A percentile compares a stretch with the other conserved stretches of the same genome.
Conservation (phyloP, 2,797 vertebrate genomes). For the Prunella strophiata region DNA sequence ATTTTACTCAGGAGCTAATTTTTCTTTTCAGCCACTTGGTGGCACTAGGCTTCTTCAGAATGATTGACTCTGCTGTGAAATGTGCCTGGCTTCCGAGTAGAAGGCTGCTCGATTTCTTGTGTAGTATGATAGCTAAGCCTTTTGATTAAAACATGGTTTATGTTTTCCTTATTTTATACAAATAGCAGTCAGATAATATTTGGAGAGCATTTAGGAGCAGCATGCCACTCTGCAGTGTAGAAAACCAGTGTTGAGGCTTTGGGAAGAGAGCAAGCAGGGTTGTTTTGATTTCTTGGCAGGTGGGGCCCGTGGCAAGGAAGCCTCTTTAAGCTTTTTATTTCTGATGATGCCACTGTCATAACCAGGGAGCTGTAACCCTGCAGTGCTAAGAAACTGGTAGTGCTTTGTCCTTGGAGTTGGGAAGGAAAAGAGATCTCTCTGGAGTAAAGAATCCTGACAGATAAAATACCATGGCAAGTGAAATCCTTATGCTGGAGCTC, state of each 20-base stretch:
- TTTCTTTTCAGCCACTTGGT: constrained; percentile 34
- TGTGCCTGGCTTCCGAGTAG: fast-evolving
- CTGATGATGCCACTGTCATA: not conserved
- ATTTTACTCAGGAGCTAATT: not conserved
- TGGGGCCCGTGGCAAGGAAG: not conserved
- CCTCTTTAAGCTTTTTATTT: constrained; percentile 14
- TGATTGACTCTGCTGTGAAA: fast-evolving
- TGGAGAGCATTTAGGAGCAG: constrained; percentile 29
- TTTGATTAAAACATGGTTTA: constrained; percentile 59
- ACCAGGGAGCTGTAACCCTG: not conserved
- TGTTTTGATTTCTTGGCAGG: not conserved
- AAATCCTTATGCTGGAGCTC: not conserved
- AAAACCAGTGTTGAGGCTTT: not conserved
- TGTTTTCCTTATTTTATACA: constrained; percentile 38
- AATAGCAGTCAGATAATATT: constrained; percentile 20
- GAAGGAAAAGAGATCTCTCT: not conserved
- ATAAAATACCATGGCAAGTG: constrained; percentile 9
- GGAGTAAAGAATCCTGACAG: not conserved
- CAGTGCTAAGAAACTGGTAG: not conserved
- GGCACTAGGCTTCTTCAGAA: constrained; percentile 54
- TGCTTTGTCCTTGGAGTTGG: not conserved
- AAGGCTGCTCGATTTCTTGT: not conserved
- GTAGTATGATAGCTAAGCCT: not conserved
- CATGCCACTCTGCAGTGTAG: not conserved
- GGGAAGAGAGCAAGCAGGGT: not conserved